Conservation (phyloP, 2,888 invertebrate species). For the Beris morrisii region DNA sequence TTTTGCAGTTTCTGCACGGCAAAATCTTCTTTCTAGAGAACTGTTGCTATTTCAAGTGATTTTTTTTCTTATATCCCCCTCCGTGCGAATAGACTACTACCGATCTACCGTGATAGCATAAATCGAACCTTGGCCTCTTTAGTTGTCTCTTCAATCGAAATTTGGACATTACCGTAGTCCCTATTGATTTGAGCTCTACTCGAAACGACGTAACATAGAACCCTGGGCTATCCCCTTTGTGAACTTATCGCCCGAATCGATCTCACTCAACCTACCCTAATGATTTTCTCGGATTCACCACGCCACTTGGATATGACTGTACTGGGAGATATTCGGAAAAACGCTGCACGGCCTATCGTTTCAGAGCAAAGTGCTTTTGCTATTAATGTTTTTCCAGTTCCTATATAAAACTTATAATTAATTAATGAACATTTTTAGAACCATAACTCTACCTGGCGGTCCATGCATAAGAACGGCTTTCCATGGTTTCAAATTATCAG, state of each 20-base stretch:
- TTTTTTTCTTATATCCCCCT: too few relatives aligned
- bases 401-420: slow-evolving; percentile 46
- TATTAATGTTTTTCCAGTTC: slow-evolving; percentile 86
- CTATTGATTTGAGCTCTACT: too few relatives aligned
- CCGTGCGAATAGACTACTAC: too few relatives aligned
- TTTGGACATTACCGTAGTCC: too few relatives aligned
- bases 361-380: slow-evolving; percentile 88
- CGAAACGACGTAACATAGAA: too few relatives aligned
- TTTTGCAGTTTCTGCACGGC: not conserved
- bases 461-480: slow-evolving; percentile 70
- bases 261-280: slow-evolving; percentile 63
- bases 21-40: not conserved
- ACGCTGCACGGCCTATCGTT: slow-evolving; percentile 68
- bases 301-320: slow-evolving; percentile 94
- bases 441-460: slow-evolving; percentile 55
- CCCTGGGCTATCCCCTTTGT: too few relatives aligned
- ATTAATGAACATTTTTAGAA: not conserved
- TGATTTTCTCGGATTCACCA: slow-evolving; percentile 92
- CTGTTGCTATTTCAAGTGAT: too few relatives aligned
- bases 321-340: slow-evolving; percentile 90
- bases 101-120: too few relatives aligned
- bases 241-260: too few relatives aligned
- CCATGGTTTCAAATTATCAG: slow-evolving; percentile 76
- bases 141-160: too few relatives aligned
- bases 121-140: too few relatives aligned